phyloP scores from a whole-genome alignment of 30 jellyfish, hydroid and myxozoan genomes.

The Turritopsis dohrnii region DNA sequence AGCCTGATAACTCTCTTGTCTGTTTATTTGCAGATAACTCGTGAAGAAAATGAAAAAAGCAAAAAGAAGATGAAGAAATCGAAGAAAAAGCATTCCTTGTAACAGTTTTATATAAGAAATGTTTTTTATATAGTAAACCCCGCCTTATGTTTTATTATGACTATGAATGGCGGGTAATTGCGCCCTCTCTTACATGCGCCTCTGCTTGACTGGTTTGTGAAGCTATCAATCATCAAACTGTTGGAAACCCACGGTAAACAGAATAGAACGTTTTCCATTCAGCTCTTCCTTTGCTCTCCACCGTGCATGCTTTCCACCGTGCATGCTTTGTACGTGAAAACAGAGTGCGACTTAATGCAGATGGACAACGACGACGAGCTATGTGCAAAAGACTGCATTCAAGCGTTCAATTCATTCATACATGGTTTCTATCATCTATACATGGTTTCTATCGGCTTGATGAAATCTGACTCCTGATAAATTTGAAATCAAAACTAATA shows the following conservation, averaged over 20 bases:
- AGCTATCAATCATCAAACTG: background rate
- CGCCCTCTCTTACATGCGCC: too few species aligned
- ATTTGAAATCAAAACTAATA: too few species aligned
- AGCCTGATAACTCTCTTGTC: too few species aligned
- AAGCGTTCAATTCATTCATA: background rate
- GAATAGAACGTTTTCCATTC: background rate
- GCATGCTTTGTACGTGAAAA: background rate
- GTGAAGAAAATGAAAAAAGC: background rate
- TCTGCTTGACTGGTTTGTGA: too few species aligned
- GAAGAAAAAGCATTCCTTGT: constrained; percentile 17
- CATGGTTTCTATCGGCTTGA: too few species aligned
- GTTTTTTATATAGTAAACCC: background rate
- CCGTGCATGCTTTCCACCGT: background rate
- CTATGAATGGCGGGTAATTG: too few species aligned
- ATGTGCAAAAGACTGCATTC: background rate
- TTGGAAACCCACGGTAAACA: background rate
- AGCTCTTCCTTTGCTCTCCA: background rate
- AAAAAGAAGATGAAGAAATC: constrained; percentile 20
- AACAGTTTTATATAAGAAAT: background rate
- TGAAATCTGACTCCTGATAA: too few species aligned
- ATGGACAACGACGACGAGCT: background rate
- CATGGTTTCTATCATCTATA: background rate
- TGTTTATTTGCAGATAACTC: too few species aligned
- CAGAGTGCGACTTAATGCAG: background rate
- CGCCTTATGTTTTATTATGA: too few species aligned